Conservation (phyloP, 1,140 invertebrate genomes). For the Theocolax elegans region DNA sequence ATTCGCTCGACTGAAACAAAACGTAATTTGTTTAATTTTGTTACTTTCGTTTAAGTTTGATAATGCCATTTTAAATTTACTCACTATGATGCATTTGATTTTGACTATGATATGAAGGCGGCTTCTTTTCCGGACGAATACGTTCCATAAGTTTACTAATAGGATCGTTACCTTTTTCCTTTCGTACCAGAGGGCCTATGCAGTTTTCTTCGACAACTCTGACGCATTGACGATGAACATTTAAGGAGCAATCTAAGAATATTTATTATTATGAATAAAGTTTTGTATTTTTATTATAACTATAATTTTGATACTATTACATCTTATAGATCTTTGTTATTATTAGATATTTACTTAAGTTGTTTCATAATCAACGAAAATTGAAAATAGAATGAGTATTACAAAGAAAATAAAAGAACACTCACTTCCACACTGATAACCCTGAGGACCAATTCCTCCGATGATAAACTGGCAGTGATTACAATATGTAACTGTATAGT, state of each 20-base stretch:
- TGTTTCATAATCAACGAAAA: no score
- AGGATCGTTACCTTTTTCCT: constrained; percentile 74
- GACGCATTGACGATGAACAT: constrained; percentile 88
- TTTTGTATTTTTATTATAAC: no score
- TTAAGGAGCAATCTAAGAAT: constrained; percentile 84
- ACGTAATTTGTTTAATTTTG: constrained; percentile 34
- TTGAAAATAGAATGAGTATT: no score
- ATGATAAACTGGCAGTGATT: constrained; percentile 93
- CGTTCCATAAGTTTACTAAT: constrained; percentile 82
- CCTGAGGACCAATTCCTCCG: constrained; percentile 94
- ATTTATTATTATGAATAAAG: no score
- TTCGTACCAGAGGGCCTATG: constrained; percentile 79
- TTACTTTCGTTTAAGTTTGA: constrained; percentile 16
- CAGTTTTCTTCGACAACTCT: constrained; percentile 86
- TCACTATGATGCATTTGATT: constrained; percentile 62
- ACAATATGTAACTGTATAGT: constrained; percentile 90
- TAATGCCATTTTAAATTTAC: constrained; percentile 20
- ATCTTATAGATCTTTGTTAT: no score
- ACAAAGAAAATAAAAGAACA: constrained; percentile 29
- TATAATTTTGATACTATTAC: no score
- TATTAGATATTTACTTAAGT: no score
- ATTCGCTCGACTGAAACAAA: constrained; percentile 60
- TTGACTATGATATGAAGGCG: constrained; percentile 59
- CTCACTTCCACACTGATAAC: constrained; percentile 89
- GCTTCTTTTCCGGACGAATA: constrained; percentile 74